These are phyloP conservation scores for Drosophila infuscata DNA, from an alignment of 2,888 invertebrate species.

Conservation along the genomic window DNA sequence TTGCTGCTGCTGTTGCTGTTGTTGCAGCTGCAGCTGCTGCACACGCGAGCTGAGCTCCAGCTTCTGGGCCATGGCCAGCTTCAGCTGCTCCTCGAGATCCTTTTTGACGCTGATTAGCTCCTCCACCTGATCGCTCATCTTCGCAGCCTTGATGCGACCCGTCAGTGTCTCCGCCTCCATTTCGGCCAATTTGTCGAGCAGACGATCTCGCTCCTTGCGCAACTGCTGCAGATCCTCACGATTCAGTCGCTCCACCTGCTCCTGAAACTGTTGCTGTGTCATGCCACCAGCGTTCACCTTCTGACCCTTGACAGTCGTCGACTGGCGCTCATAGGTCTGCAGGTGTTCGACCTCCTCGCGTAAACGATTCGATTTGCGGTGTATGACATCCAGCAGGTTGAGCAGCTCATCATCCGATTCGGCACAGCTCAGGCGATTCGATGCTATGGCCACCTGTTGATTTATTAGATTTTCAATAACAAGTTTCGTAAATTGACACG, in stretches of 20 bases:
- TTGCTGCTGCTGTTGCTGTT: slow-evolving; percentile 52
- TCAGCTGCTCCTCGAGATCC: slow-evolving; percentile 88
- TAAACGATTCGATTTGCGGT: slow-evolving; percentile 90
- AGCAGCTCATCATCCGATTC: slow-evolving; percentile 92
- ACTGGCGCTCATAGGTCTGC: slow-evolving; percentile 85
- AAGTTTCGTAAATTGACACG: too few relatives aligned
- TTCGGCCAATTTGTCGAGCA: slow-evolving; percentile 91
- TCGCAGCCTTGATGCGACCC: slow-evolving; percentile 88
- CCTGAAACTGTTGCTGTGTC: slow-evolving; percentile 82
- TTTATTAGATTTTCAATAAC: too few relatives aligned
- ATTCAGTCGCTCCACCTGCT: slow-evolving; percentile 82
- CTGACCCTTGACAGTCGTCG: slow-evolving; percentile 46
- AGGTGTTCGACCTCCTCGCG: slow-evolving; percentile 90
- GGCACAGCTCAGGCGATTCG: slow-evolving; percentile 83
- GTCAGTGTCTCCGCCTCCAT: slow-evolving; percentile 91
- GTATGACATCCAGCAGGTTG: slow-evolving; percentile 94
- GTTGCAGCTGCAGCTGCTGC: slow-evolving; percentile 86
- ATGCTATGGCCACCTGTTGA: slow-evolving; percentile 79
- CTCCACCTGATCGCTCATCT: slow-evolving; percentile 88
- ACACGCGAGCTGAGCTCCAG: slow-evolving; percentile 87
- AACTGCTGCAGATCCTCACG: slow-evolving; percentile 87
- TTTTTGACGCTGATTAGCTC: slow-evolving; percentile 87
- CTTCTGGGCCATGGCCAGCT: slow-evolving; percentile 86
- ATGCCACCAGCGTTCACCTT: slow-evolving; percentile 60
- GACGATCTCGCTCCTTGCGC: slow-evolving; percentile 90